Conservation (phyloP, 1,140 invertebrate genomes). For the Drosophila cardini region DNA sequence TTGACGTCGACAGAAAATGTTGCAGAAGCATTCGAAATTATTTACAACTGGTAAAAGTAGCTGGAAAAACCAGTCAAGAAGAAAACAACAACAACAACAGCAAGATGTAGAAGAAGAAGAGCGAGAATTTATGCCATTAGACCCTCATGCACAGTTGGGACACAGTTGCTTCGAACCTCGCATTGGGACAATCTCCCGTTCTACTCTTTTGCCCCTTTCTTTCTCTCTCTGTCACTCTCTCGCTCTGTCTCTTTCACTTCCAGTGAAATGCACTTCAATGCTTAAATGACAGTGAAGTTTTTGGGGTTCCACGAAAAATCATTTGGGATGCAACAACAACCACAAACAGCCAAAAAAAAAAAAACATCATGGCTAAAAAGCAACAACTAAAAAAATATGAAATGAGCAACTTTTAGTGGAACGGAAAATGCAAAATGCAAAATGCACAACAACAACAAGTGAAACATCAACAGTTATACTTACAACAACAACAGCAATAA, state of each 20-base stretch:
- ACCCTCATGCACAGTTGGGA: constrained; percentile 34
- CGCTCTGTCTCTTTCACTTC: constrained; percentile 2
- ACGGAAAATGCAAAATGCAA: constrained; percentile 45
- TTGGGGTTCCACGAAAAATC: constrained; percentile 42
- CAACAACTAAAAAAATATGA: constrained; percentile 16
- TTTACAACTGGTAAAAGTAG: constrained; percentile 49
- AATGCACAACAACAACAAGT: constrained; percentile 7
- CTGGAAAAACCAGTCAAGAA: constrained; percentile 47
- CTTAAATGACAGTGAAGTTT: constrained; percentile 50
- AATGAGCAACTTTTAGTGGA: constrained; percentile 44
- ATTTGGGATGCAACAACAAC: constrained; percentile 46
- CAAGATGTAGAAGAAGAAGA: neutral
- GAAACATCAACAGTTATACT: constrained; percentile 2
- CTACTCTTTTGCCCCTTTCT: neutral
- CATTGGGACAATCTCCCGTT: neutral
- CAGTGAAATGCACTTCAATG: constrained; percentile 50
- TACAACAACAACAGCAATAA: neutral
- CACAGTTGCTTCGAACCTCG: constrained; percentile 10
- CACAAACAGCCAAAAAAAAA: neutral
- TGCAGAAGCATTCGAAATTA: constrained; percentile 50
- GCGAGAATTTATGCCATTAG: constrained; percentile 43
- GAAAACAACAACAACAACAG: constrained; percentile 27
- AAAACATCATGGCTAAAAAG: neutral
- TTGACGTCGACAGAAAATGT: constrained; percentile 45
- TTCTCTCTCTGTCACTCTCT: neutral